Evolutionary conservation across 2,797 vertebrate species (phyloP).

Genomic region (Otus scops): DNA sequence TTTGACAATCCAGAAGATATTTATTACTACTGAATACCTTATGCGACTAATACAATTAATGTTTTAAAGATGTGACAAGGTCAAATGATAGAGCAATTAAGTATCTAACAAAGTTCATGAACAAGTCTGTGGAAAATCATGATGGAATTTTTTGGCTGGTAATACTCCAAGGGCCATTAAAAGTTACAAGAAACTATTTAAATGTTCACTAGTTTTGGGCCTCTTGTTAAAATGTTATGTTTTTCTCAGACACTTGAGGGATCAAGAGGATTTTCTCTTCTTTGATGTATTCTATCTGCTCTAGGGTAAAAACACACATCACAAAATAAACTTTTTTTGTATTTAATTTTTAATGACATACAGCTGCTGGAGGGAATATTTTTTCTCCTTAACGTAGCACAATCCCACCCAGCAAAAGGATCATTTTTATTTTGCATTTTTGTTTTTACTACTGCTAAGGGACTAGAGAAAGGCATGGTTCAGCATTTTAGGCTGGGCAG

Average conservation of each 20-base stretch:
- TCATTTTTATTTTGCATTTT: conserved; percentile 12
- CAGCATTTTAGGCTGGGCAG: not conserved
- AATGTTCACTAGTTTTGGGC: conserved; percentile 40
- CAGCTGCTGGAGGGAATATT: conserved; percentile 34
- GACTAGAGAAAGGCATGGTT: not conserved
- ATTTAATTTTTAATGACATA: conserved; percentile 60
- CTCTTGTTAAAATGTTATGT: conserved; percentile 48
- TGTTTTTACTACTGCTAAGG: not conserved
- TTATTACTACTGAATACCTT: not conserved
- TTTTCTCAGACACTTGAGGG: conserved; percentile 48
- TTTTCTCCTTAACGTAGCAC: not conserved
- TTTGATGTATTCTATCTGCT: conserved; percentile 56
- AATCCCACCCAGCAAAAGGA: conserved; percentile 18
- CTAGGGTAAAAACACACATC: conserved; percentile 41
- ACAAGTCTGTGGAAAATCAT: not conserved
- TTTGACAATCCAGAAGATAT: not conserved
- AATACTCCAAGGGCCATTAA: conserved; percentile 23
- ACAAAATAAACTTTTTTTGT: conserved; percentile 49
- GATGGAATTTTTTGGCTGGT: conserved; percentile 1
- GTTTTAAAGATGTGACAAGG: not conserved
- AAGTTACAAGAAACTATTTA: conserved; percentile 65
- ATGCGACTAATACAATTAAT: not conserved
- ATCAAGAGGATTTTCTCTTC: conserved; percentile 38
- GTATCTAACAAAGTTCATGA: not conserved
- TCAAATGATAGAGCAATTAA: not conserved